phyloP scores from a whole-genome alignment of 2,113 vertebrate genomes.

The Agelaius tricolor region DNA sequence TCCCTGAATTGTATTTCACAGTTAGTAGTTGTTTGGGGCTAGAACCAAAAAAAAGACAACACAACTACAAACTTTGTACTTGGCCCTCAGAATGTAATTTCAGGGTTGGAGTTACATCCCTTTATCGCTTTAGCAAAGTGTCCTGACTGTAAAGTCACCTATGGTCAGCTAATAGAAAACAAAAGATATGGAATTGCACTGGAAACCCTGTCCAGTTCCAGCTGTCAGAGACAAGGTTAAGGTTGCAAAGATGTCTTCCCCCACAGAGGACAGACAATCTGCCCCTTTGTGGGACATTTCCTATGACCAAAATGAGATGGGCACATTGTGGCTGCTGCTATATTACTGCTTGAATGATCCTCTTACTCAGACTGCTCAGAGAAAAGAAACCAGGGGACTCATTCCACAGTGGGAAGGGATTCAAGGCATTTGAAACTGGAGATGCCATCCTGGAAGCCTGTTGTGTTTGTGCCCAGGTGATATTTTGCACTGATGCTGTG shows the following conservation, averaged over 20 bases:
- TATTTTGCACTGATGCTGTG: background rate
- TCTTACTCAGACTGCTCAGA: background rate
- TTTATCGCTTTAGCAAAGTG: rapidly evolving
- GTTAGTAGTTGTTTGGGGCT: background rate
- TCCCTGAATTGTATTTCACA: background rate
- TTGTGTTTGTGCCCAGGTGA: background rate
- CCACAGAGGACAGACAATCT: background rate
- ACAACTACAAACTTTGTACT: background rate
- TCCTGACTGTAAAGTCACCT: background rate
- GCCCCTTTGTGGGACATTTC: background rate
- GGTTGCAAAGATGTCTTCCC: background rate
- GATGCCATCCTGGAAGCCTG: background rate
- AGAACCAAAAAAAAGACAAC: background rate
- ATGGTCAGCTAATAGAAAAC: background rate
- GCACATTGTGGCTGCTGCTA: background rate
- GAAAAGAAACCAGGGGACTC: background rate
- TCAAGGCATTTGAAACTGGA: background rate
- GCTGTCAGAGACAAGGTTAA: background rate
- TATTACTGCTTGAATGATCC: background rate
- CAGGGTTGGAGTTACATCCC: background rate
- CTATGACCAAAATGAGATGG: background rate
- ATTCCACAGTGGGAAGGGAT: background rate
- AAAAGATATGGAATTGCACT: background rate
- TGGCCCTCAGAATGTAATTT: background rate
- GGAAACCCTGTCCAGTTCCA: background rate